Percentiles rank a stretch among this genome's conserved stretches.
Evolutionary conservation across 2,113 vertebrate genomes (phyloP).

Genomic region (Chroicocephalus ridibundus): DNA sequence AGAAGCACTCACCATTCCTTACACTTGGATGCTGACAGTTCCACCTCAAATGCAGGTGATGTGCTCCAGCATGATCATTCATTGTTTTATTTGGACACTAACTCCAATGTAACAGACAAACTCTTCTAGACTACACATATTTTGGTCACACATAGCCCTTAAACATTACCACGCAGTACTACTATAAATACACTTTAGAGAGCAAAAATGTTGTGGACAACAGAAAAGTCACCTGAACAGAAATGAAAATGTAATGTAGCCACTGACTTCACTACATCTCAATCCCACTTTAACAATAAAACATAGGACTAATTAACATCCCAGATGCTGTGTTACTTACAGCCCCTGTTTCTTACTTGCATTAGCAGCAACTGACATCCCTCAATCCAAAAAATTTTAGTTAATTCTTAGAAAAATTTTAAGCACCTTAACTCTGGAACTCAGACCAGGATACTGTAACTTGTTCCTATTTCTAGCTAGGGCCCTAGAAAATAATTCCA

Average conservation of each 20-base stretch:
- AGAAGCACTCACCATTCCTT: neutral
- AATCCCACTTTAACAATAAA: neutral
- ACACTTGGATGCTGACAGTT: neutral
- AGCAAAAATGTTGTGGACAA: constrained; percentile 10
- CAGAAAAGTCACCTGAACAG: constrained; percentile 18
- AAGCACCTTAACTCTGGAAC: constrained; percentile 4
- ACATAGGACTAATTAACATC: neutral
- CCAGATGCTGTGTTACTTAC: constrained; percentile 15
- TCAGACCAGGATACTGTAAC: neutral
- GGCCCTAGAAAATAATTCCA: neutral
- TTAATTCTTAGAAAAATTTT: neutral
- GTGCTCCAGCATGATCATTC: neutral
- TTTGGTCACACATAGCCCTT: constrained; percentile 25
- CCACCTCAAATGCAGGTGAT: neutral
- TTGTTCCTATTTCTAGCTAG: neutral
- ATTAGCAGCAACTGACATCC: constrained; percentile 8
- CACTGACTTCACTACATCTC: constrained; percentile 8
- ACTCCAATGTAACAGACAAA: constrained; percentile 2
- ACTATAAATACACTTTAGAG: constrained; percentile 29
- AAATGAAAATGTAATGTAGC: constrained; percentile 13
- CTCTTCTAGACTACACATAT: constrained; percentile 28
- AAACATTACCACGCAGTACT: constrained; percentile 31
- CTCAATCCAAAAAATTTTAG: neutral
- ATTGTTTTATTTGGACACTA: neutral
- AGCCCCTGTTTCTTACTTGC: neutral